Evolutionary conservation across 2,888 invertebrate genomes (phyloP), one percentile per base, ranked within the genome.

Genomic region (Eupithecia pulchellata): DNA sequence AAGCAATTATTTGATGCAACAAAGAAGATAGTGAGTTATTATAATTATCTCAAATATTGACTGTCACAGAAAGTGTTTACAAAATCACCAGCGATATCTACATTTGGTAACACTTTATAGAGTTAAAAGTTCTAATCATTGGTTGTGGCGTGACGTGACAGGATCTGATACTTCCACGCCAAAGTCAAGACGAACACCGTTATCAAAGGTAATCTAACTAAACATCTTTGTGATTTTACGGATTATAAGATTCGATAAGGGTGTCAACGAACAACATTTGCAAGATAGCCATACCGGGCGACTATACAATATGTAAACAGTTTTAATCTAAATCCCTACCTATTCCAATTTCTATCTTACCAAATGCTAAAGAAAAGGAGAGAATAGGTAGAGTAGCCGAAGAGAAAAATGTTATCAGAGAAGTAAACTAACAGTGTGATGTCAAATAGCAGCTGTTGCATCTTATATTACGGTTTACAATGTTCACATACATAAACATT

Each of bases 261-360:
- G 77, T 87, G 88, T 88, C 84, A 89, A 86, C 82, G 83, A 82
- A 73, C 62, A 73, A 80, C 83, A 87, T 84, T 86, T 84, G 83
- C 80, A 83, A 87, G 85, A 89, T 87, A 90, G 83, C 81, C 79
- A 79, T 52, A 11, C 11, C 25, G 42, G 42, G 6, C n/a, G 88
- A 89, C 87, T 20, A 47, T 5, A 8, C 5, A n/a, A n/a, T n/a
- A n/a, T n/a, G 6, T n/a, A 42, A 42, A 42, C 9, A 20, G 52
- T 52, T 52, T 52, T 52, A 52, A 25, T 4, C 52, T 4, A 9
- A 9, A 20, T 47, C 42, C n/a, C 8, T 13, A 52, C n/a, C 8
- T 13, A 52, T 52, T 47, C 20, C 25, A 52, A 52, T 11, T 20
- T 47, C 20, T 11, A 11, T 47, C 2, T 47, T 11, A 20, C 47